Evolutionary conservation across 2,797 vertebrate genomes (phyloP).

Genomic region (Coccyzus lansbergi): DNA sequence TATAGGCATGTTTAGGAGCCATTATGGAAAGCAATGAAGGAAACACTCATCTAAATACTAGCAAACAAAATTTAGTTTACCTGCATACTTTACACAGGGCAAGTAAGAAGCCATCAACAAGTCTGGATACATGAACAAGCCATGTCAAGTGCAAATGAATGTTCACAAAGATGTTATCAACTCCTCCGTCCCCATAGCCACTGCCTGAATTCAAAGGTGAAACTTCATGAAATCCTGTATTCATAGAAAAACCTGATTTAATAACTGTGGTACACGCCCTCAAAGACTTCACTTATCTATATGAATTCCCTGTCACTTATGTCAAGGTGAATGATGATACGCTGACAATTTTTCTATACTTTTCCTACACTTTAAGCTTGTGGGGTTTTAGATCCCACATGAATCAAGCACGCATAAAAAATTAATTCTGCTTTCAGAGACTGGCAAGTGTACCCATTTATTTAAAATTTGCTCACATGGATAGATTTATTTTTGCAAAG

Average conservation of each 20-base stretch:
- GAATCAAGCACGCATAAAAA: constrained; percentile 1
- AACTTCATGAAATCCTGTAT: neutral
- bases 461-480: neutral
- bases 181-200: neutral
- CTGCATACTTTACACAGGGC: neutral
- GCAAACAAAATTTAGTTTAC: neutral
- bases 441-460: neutral
- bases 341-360: neutral
- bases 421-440: neutral
- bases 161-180: neutral
- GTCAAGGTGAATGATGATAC: neutral
- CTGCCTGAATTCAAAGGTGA: neutral
- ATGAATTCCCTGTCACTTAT: neutral
- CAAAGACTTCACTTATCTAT: constrained; percentile 15
- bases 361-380: neutral
- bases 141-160: neutral
- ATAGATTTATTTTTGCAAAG: constrained; percentile 2
- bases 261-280: neutral
- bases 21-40: neutral
- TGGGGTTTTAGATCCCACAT: neutral
- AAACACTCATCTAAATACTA: neutral
- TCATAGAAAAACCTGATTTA: constrained; percentile 17
- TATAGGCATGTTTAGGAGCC: neutral
- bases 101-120: neutral
- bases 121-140: neutral